phyloP scores from a whole-genome alignment of 2,888 invertebrate species.

The Lottia gigantea region DNA sequence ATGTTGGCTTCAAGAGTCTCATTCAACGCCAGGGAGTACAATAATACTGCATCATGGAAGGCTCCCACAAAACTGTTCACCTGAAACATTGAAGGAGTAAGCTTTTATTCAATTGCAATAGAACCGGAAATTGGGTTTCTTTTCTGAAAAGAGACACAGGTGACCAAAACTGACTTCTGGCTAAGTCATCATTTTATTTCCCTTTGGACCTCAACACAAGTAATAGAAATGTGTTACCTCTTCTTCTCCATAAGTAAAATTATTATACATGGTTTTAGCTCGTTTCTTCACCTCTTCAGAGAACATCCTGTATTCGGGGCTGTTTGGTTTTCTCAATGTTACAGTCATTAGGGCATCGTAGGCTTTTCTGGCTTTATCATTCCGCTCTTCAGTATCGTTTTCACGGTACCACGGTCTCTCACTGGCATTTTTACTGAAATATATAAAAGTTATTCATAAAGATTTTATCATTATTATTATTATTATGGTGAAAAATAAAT shows the following conservation, averaged over 20 bases:
- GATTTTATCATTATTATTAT: too few species aligned
- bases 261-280: conserved; percentile 40
- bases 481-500: too few species aligned
- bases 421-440: conserved; percentile 55
- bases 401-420: conserved; percentile 85
- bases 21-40: conserved; percentile 91
- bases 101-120: too few species aligned
- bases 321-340: conserved; percentile 55
- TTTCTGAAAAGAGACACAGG: too few species aligned
- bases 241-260: conserved; percentile 52
- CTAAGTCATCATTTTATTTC: too few species aligned
- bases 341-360: conserved; percentile 58
- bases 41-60: conserved; percentile 93
- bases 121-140: too few species aligned
- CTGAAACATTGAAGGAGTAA: conserved; percentile 60
- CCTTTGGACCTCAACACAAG: too few species aligned
- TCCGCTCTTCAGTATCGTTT: conserved; percentile 82
- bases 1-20: conserved; percentile 77
- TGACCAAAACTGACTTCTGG: too few species aligned
- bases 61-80: conserved; percentile 93
- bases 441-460: too few species aligned
- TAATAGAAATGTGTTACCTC: conserved; percentile 36
- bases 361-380: conserved; percentile 73
- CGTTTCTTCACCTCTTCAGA: conserved; percentile 50
- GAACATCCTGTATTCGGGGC: conserved; percentile 45